Conservation (phyloP, 2,797 vertebrate species). For the Smutsia gigantea region DNA sequence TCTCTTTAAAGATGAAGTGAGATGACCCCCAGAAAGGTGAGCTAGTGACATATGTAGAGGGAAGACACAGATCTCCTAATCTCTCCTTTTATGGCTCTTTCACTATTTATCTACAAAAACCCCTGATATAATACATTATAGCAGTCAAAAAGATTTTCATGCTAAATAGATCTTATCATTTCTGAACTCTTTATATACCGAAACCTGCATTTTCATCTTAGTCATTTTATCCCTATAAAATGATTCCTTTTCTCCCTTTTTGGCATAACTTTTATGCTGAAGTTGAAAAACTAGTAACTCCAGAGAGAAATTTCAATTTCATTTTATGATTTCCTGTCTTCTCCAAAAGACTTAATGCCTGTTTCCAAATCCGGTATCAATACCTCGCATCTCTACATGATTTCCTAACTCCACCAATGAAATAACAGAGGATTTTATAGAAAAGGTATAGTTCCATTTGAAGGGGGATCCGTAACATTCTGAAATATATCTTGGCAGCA, state of each 20-base stretch:
- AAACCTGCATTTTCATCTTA: neutral
- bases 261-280: neutral
- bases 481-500: slow-evolving; percentile 24
- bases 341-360: neutral
- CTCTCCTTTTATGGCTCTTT: neutral
- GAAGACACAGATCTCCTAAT: neutral
- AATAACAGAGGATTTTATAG: neutral
- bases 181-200: neutral
- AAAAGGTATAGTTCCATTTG: neutral
- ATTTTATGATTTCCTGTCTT: neutral
- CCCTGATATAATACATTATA: neutral
- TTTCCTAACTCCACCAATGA: neutral
- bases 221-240: neutral
- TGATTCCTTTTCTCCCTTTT: neutral
- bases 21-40: neutral
- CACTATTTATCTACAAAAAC: neutral
- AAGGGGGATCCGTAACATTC: neutral
- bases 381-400: neutral
- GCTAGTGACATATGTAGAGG: neutral
- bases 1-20: slow-evolving; percentile 27
- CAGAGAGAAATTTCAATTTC: neutral
- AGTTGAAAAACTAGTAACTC: neutral
- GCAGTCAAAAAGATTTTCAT: neutral
- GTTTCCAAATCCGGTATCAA: neutral
- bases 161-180: neutral